Conservation (phyloP, 2,888 invertebrate genomes). For the Apamea crenata region DNA sequence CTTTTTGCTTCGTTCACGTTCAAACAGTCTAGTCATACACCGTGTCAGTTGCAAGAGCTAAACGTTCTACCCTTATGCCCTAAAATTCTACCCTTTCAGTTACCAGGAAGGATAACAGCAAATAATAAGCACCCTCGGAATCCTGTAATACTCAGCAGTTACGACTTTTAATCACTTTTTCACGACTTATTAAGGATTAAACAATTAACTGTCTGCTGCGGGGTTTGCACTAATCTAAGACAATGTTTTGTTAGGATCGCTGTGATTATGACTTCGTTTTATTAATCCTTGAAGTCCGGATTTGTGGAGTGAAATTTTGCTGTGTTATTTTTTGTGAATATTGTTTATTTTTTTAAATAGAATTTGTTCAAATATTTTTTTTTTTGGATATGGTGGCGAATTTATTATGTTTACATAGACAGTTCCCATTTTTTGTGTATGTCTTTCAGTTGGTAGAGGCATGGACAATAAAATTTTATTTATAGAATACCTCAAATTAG, state of each 20-base stretch:
- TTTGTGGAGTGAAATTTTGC: neutral
- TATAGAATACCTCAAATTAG: neutral
- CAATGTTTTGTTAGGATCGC: conserved; percentile 49
- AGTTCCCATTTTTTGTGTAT: neutral
- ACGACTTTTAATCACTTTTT: conserved; percentile 42
- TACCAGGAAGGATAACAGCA: conserved; percentile 10
- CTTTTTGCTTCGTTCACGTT: neutral
- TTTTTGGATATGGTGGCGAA: neutral
- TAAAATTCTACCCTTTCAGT: neutral
- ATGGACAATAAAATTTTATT: neutral
- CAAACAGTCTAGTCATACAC: neutral
- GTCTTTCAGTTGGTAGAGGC: neutral
- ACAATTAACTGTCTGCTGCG: conserved; percentile 44
- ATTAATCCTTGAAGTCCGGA: conserved; percentile 18
- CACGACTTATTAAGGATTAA: conserved; percentile 51
- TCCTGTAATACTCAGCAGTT: conserved; percentile 16
- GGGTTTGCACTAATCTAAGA: conserved; percentile 26
- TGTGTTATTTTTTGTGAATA: neutral
- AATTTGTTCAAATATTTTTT: neutral
- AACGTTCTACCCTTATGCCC: too few relatives aligned
- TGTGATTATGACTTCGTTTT: conserved; percentile 41
- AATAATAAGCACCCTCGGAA: conserved; percentile 12
- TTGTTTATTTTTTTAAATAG: neutral
- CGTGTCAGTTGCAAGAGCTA: too few relatives aligned
- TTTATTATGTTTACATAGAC: neutral